phyloP scores from a whole-genome alignment of 1,140 invertebrate genomes.

The Luehdorfia chinensis region DNA sequence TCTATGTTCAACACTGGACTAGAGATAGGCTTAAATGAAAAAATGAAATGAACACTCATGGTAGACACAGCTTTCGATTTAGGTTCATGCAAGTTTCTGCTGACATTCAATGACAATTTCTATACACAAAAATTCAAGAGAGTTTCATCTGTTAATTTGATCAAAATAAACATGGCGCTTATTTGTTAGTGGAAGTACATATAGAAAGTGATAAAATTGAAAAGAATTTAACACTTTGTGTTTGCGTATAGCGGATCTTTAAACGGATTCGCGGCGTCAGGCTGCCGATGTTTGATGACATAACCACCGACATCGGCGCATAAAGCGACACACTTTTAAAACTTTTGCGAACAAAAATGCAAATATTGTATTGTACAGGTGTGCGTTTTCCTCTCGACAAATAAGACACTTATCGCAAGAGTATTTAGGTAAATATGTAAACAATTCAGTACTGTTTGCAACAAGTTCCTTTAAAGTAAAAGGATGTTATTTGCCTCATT shows the following conservation, averaged over 20 bases:
- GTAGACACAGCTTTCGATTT: too few species aligned
- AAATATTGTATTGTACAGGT: conserved; percentile 1
- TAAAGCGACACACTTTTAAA: conserved; percentile 29
- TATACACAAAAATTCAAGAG: too few species aligned
- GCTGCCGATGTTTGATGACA: conserved; percentile 32
- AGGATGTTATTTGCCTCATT: background rate
- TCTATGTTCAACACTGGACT: too few species aligned
- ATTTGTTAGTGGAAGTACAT: background rate
- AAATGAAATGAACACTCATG: too few species aligned
- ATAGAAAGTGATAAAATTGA: conserved; percentile 21
- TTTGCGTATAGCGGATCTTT: conserved; percentile 46
- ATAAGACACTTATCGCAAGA: conserved; percentile 1
- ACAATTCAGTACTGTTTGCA: conserved; percentile 1
- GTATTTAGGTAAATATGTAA: conserved; percentile 12
- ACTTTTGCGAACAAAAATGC: conserved; percentile 31
- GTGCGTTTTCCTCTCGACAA: conserved; percentile 4
- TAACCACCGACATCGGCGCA: conserved; percentile 28
- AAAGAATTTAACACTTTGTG: conserved; percentile 36
- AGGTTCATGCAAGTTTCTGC: too few species aligned
- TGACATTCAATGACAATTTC: too few species aligned
- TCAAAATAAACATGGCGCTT: conserved; percentile 11
- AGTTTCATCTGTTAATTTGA: conserved; percentile 1
- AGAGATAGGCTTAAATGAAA: too few species aligned
- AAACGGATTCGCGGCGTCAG: conserved; percentile 22
- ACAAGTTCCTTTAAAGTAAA: conserved; percentile 8